phyloP scores from a whole-genome alignment of 1,140 invertebrate genomes.

The Marisa cornuarietis region DNA sequence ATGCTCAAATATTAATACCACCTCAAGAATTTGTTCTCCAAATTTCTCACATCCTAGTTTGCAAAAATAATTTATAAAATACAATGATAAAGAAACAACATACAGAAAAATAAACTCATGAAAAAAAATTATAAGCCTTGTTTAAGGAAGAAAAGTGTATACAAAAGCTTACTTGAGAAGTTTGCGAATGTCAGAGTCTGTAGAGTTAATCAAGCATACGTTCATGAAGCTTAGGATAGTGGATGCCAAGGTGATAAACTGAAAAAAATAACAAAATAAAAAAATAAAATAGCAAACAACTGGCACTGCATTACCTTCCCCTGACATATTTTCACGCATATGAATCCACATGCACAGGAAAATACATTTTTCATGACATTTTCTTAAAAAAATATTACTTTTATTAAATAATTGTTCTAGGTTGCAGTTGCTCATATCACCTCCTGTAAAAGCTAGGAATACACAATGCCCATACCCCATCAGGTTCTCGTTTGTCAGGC shows the following conservation, averaged over 20 bases:
- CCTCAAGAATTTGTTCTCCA: too few relatives aligned
- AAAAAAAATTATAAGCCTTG: too few relatives aligned
- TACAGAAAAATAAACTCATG: too few relatives aligned
- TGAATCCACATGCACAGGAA: too few relatives aligned
- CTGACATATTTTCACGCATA: background rate
- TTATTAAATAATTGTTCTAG: background rate
- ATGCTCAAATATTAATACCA: too few relatives aligned
- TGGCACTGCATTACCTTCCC: background rate
- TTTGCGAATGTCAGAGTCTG: slow-evolving; percentile 43
- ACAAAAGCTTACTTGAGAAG: slow-evolving; percentile 42
- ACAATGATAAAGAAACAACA: too few relatives aligned
- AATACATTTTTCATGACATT: background rate
- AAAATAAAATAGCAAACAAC: background rate
- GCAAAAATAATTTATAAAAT: too few relatives aligned
- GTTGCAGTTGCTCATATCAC: background rate
- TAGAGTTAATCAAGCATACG: slow-evolving; percentile 74
- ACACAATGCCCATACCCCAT: slow-evolving; percentile 72
- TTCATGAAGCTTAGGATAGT: slow-evolving; percentile 82
- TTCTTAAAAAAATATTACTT: background rate
- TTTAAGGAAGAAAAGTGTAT: too few relatives aligned
- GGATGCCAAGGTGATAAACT: slow-evolving; percentile 83
- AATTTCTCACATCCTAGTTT: too few relatives aligned
- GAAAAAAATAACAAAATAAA: slow-evolving; percentile 48
- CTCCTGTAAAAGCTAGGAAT: background rate
- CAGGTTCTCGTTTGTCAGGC: slow-evolving; percentile 89